Evolutionary conservation across 2,888 invertebrate genomes (phyloP), one percentile per base, ranked within the genome.

Genomic region (Phaedon cochleariae): DNA sequence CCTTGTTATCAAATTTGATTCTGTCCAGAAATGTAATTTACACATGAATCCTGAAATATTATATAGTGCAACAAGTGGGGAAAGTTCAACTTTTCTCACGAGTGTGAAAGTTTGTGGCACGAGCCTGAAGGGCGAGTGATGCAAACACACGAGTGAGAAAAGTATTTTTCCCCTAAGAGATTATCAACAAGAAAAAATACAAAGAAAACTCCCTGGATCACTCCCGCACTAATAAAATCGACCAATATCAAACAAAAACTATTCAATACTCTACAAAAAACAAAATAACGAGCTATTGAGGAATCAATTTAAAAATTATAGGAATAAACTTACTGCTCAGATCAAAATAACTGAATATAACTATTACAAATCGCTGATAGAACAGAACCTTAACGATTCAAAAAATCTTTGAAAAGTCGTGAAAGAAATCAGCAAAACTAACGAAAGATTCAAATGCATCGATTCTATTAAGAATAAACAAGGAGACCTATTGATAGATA

Each of bases 381-480:
- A 46, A 46, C 46, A 17, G 17, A 46, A 46, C 10, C 20, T 17
- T 20, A 46, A 46, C 46, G 2, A 46, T 46, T 46, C 46, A 17
- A 46, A 46, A 46, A 46, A 46, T 46, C 17, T 3, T 5, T 6
- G 46, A 17, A 46, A 46, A 46, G 46, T 46, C 20, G 15, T 46
- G 34, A 46, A 17, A 46, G 46, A 17, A 46, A 46, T 46, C 20
- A 46, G 46, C 20, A 46, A 46, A 46, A 17, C 10, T 20, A 46
- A 46, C 9, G 41, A 41, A 41, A 15, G 3, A 3, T 10, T 10
- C 41, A 41, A 41, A 10, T 46, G 46, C 46, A 46, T 46, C 46
- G 46, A 46, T 17, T 53, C 18, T 34, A 53, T 53, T 53, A 17
- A 18, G 34, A 53, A 53, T 31, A 53, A 53, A 53, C n/a, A 53